A percentile compares a stretch with the other conserved stretches of the same genome.
phyloP scores from a whole-genome alignment of 1,140 invertebrate species.

The Telenomus remus region DNA sequence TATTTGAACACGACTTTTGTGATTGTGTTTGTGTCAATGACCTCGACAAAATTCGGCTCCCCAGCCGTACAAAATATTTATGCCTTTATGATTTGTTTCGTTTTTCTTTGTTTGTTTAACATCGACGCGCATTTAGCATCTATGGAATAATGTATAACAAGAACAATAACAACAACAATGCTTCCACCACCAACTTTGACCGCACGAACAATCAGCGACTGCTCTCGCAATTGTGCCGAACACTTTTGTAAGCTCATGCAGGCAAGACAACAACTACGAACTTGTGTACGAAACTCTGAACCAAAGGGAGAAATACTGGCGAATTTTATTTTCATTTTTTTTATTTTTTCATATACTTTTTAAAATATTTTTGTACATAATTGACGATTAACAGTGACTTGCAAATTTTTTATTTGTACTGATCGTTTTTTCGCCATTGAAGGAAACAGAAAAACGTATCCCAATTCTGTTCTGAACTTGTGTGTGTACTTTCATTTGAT shows the following conservation, averaged over 20 bases:
- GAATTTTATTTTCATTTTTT: not conserved
- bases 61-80: constrained; percentile 67
- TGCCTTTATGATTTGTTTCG: constrained; percentile 50
- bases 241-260: constrained; percentile 45
- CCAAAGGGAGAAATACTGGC: not conserved
- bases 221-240: constrained; percentile 30
- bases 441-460: not conserved
- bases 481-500: not conserved
- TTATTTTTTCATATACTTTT: not conserved
- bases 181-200: constrained; percentile 31
- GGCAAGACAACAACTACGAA: constrained; percentile 50
- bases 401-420: constrained; percentile 11
- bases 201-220: constrained; percentile 27
- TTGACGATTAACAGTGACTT: constrained; percentile 8
- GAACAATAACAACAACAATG: constrained; percentile 67
- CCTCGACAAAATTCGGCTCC: constrained; percentile 35
- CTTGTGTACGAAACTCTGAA: constrained; percentile 13
- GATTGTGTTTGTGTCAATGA: constrained; percentile 31
- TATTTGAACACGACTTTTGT: constrained; percentile 20
- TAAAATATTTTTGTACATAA: constrained; percentile 7
- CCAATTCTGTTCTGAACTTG: not conserved
- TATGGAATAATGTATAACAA: constrained; percentile 60
- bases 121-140: constrained; percentile 54
- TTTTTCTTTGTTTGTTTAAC: constrained; percentile 7
- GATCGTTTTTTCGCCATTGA: not conserved